Percentiles rank a stretch among this genome's conserved stretches.
These are phyloP conservation scores for Axis porcinus DNA, from an alignment of 2,113 vertebrate genomes.

Conservation along the genomic window DNA sequence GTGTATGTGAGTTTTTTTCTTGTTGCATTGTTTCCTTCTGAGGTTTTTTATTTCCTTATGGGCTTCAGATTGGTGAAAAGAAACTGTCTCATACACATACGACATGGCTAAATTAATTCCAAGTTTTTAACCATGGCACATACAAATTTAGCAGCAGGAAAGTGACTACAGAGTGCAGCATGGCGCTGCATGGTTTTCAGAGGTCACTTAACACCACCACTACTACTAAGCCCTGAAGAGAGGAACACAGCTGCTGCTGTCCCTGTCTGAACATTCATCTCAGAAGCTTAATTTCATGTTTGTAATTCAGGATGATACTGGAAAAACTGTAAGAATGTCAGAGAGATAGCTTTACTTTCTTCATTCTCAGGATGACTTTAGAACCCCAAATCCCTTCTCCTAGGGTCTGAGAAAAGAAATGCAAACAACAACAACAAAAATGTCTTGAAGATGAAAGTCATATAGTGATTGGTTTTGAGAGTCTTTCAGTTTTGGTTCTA, in stretches of 20 bases:
- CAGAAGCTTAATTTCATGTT: slow-evolving; percentile 1
- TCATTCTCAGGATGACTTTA: neutral
- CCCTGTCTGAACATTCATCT: neutral
- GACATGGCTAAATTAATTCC: neutral
- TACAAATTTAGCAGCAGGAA: neutral
- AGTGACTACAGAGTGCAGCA: neutral
- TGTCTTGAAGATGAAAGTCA: neutral
- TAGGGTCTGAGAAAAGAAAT: neutral
- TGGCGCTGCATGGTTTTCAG: neutral
- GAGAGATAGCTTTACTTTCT: neutral
- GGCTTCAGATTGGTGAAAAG: neutral
- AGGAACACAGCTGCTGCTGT: neutral
- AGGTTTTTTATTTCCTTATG: neutral
- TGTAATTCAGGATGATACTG: neutral
- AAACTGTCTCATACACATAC: neutral
- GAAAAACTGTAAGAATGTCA: neutral
- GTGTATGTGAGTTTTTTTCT: neutral
- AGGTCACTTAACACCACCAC: neutral
- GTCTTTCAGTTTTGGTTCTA: slow-evolving; percentile 5
- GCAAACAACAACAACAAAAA: neutral
- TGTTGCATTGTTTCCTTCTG: neutral
- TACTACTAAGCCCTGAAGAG: neutral
- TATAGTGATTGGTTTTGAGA: neutral
- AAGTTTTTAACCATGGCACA: neutral
- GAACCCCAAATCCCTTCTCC: neutral